These are phyloP conservation scores for Geopemphigus sp. DNA, from an alignment of 1,140 invertebrate genomes.

Conservation along the genomic window DNA sequence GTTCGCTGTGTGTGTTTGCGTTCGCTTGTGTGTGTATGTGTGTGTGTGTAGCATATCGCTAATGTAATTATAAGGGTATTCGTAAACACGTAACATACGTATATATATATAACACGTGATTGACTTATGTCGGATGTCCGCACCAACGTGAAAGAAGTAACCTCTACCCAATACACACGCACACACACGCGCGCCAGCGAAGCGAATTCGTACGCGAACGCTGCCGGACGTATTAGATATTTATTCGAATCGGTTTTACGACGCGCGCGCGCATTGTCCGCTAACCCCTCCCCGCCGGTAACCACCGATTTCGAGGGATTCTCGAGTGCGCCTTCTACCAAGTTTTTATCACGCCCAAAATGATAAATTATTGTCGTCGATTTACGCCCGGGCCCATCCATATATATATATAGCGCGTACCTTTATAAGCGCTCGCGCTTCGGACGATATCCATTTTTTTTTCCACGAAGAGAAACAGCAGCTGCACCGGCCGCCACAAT, in stretches of 20 bases:
- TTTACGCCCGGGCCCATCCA: not conserved
- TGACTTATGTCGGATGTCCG: not conserved
- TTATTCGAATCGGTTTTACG: constrained; percentile 35
- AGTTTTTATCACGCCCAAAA: constrained; percentile 42
- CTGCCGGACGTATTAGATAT: constrained; percentile 26
- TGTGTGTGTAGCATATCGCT: not conserved
- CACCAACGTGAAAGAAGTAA: not conserved
- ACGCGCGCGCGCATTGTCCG: not conserved
- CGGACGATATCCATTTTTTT: constrained; percentile 43
- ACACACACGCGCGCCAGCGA: not conserved
- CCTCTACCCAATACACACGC: not conserved
- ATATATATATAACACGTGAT: not conserved
- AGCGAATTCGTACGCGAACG: constrained; percentile 30
- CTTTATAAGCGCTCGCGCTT: no score
- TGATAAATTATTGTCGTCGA: constrained; percentile 48
- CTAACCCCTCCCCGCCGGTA: not conserved
- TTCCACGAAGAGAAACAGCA: constrained; percentile 46
- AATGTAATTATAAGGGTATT: constrained; percentile 37
- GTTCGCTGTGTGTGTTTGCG: no score
- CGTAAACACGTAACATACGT: no score
- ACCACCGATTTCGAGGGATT: constrained; percentile 22
- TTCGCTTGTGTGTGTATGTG: no score
- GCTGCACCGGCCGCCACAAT: constrained; percentile 47
- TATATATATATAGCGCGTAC: not conserved
- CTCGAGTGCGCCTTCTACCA: constrained; percentile 13